Evolutionary conservation across 2,797 vertebrate species (phyloP).

Genomic region (Centropyge bicolor): DNA sequence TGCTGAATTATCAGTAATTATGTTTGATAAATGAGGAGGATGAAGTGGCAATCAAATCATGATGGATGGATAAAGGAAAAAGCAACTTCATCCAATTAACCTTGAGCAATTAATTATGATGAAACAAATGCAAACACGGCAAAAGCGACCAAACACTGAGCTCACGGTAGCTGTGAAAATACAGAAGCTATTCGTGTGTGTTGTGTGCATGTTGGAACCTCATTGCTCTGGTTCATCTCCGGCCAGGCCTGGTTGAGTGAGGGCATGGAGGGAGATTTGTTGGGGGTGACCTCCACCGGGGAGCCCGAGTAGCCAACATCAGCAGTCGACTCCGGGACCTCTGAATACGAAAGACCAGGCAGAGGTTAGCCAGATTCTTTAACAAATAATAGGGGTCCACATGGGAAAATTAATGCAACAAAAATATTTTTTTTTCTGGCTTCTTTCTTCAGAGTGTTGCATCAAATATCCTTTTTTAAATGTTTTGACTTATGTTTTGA

Average conservation of each 20-base stretch:
- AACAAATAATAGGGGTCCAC: not conserved
- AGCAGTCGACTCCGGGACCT: slow-evolving; percentile 88
- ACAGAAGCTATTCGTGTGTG: not conserved
- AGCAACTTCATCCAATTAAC: slow-evolving; percentile 23
- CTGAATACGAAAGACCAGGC: slow-evolving; percentile 65
- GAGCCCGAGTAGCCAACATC: slow-evolving; percentile 95
- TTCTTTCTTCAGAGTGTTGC: not conserved
- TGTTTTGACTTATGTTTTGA: not conserved
- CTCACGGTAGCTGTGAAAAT: slow-evolving; percentile 17
- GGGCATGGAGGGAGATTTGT: slow-evolving; percentile 98
- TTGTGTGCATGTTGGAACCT: slow-evolving; percentile 86
- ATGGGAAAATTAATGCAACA: not conserved
- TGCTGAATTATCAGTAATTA: slow-evolving; percentile 67
- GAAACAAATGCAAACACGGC: slow-evolving; percentile 54
- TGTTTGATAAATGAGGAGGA: slow-evolving; percentile 57
- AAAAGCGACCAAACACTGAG: slow-evolving; percentile 45
- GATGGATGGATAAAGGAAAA: slow-evolving; percentile 42
- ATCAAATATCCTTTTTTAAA: not conserved
- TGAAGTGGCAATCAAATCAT: slow-evolving; percentile 43
- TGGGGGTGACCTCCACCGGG: slow-evolving; percentile 96
- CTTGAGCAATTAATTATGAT: slow-evolving; percentile 43
- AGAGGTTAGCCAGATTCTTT: not conserved
- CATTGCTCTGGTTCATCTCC: slow-evolving; percentile 97
- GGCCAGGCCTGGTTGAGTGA: slow-evolving; percentile 99
- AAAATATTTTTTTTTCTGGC: not conserved